Conservation (phyloP, 2,888 invertebrate species). For the Coremacera marginata region DNA sequence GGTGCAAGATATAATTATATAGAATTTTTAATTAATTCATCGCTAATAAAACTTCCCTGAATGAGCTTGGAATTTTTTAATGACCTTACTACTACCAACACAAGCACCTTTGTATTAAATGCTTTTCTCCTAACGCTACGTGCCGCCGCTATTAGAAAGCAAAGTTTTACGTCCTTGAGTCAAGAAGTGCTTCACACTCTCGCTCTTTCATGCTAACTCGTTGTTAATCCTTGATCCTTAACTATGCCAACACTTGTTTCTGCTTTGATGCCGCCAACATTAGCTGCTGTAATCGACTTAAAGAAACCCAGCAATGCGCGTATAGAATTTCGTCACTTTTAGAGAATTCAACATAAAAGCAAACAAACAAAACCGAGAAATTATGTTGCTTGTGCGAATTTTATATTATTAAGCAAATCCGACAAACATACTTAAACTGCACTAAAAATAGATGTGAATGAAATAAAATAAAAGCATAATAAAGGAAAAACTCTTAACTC, state of each 20-base stretch:
- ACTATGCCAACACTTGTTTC: conserved; percentile 26
- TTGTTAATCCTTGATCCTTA: not conserved
- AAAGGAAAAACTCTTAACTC: not conserved
- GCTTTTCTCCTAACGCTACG: not conserved
- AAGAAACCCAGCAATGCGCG: not conserved
- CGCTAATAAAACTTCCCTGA: not conserved
- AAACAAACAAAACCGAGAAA: not conserved
- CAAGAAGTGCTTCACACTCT: conserved; percentile 23
- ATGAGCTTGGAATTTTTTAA: not conserved
- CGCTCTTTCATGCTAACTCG: not conserved
- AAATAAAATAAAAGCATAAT: not conserved
- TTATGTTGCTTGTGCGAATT: no score
- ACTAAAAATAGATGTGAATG: conserved; percentile 2
- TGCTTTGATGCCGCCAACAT: conserved; percentile 19
- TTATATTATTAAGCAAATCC: not conserved
- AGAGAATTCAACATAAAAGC: conserved; percentile 9
- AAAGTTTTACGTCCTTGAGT: conserved; percentile 10
- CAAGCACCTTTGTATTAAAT: not conserved
- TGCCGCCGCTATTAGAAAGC: not conserved
- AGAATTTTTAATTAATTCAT: not conserved
- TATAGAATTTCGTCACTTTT: not conserved
- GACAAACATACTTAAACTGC: conserved; percentile 15
- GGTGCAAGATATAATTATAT: not conserved
- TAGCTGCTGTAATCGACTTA: not conserved
- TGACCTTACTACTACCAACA: not conserved